Base-by-base conservation (phyloP, 2,888 invertebrate genomes). In the Fissipunctia ypsillon region DNA sequence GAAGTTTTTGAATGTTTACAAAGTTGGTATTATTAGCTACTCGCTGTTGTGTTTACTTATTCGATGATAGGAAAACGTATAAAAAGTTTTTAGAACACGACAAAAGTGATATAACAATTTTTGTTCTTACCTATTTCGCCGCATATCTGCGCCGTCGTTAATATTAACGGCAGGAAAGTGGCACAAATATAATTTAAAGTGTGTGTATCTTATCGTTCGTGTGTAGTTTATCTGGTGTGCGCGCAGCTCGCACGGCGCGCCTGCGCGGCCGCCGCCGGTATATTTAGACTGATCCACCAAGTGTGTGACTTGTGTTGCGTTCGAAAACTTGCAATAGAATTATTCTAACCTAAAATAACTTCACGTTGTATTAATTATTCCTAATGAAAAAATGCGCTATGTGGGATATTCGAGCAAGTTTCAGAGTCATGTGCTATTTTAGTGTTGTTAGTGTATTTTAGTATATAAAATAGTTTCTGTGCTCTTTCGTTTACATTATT, bases 251-350 rank as follows among this genome's bases (percentile, higher is more conserved):
- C 90, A 88, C 90, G 84, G 88, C 93, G 95, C 94, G 94, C 91
- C 91, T 92, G 93, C 95, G 94, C 94, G 89, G 85, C 90, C 92
- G 91, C 92, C 88, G 78, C 81, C 93, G 93, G 93, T 96, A 95
- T 94, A 95, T 95, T 95, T 96, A 95, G 96, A 96, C 94, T 95
- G 95, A 93, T 92, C 91, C 91, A 89, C 90, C 90, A 91, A 92
- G 90, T 93, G 90, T 93, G 92, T 91, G 93, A 93, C 92, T 91
- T 90, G 87, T 84, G 88, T 82, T 88, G 76, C 91, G 93, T 94
- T 94, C 92, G 90, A 91, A 92, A 92, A 91, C 91, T 84, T 88
- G 76, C 76, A 83, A 73, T 80, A 76, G 80, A 73, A 73, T 78
- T 84, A 86, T 88, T 87, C 84, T 91, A 91, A 91, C 91, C 90